A percentile compares a stretch with the other conserved stretches of the same genome.
Evolutionary conservation across 2,113 vertebrate genomes (phyloP).

Genomic region (Crotalus helleri): DNA sequence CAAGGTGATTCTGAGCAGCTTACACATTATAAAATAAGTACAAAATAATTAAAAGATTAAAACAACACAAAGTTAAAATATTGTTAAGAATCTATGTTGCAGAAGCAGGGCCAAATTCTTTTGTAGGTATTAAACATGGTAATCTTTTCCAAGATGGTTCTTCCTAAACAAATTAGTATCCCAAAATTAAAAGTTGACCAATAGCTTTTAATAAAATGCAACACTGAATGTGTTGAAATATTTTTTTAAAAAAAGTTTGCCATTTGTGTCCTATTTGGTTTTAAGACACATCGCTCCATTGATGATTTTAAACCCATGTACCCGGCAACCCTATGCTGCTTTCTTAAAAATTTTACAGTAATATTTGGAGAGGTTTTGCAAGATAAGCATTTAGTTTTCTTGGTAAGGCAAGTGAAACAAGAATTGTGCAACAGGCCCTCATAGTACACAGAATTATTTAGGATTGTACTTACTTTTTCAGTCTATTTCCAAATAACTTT

Average conservation of each 20-base stretch:
- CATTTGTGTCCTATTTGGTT: background rate
- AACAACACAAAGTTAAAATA: background rate
- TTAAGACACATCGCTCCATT: background rate
- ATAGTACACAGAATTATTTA: background rate
- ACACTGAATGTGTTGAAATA: background rate
- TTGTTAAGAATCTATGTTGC: background rate
- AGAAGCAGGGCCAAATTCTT: background rate
- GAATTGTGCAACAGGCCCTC: background rate
- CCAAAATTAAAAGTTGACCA: background rate
- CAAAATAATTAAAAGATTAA: background rate
- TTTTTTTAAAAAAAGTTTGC: background rate
- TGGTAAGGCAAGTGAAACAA: background rate
- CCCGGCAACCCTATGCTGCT: background rate
- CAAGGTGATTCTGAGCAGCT: background rate
- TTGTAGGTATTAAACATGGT: background rate
- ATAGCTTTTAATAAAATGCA: background rate
- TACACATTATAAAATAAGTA: background rate
- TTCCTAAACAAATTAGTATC: background rate
- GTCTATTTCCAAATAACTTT: background rate
- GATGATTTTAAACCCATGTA: background rate
- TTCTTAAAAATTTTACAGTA: background rate
- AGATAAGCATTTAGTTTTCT: background rate
- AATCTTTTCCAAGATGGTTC: background rate
- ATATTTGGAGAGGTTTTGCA: background rate
- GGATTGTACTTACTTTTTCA: background rate